phyloP scores from a whole-genome alignment of 2,797 vertebrate genomes.

The Oreortyx pictus region DNA sequence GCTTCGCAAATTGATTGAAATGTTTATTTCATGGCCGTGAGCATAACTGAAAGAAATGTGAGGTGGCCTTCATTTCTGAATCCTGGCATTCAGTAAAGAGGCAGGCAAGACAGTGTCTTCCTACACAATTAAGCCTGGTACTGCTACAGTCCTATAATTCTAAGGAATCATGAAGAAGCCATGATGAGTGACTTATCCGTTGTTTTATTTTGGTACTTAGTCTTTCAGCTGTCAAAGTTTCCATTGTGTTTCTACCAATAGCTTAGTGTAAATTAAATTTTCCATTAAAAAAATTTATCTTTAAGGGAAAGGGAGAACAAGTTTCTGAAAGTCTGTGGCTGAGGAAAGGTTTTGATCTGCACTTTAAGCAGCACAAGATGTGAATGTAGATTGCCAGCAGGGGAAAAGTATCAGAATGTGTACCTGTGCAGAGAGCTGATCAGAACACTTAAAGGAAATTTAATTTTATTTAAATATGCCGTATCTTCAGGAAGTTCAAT shows the following conservation, averaged over 20 bases:
- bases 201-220: slow-evolving; percentile 27
- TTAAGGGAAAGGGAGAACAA: neutral
- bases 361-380: neutral
- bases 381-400: neutral
- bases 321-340: neutral
- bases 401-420: neutral
- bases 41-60: neutral
- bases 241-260: neutral
- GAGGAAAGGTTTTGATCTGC: slow-evolving; percentile 36
- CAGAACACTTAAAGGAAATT: neutral
- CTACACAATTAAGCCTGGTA: slow-evolving; percentile 3
- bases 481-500: neutral
- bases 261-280: neutral
- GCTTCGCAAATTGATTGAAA: neutral
- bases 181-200: slow-evolving; percentile 10
- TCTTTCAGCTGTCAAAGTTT: neutral
- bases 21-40: neutral
- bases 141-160: slow-evolving; percentile 46
- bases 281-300: neutral
- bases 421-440: neutral
- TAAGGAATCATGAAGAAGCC: neutral
- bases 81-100: slow-evolving; percentile 12
- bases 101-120: neutral
- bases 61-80: neutral
- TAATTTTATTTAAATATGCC: neutral